Base-by-base conservation (phyloP, 2,888 invertebrate genomes). In the Plagiodera versicolora region DNA sequence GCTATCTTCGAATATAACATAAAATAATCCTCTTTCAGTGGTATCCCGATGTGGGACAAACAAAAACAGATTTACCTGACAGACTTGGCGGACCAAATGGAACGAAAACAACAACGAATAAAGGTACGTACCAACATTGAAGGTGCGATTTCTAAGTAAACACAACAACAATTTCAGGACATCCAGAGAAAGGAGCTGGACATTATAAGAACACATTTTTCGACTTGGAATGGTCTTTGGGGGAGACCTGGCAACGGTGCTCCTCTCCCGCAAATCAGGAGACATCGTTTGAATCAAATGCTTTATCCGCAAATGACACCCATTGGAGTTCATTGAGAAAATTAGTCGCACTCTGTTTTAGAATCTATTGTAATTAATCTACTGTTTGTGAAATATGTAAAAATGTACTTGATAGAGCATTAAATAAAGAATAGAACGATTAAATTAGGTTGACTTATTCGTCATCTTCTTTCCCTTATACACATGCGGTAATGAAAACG, bases 181-280 rank as follows among this genome's bases (percentile, higher is more conserved):
- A 82, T 82, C 58, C 84, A 84, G 39, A 82, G 80, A 9, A 80
- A 83, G 63, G 91, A 91, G 39, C 83, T 85, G 30, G 88, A 89
- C 75, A 85, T 85, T 68, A 86, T 86, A 59, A 83, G 84, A 53
- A 83, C 83, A 65, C 92, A 93, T 76, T 90, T 91, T 77, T 85
- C 85, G 67, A 90, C 91, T 1, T 91, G 91, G 87, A 86, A 87
- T 51, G 84, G 86, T 9, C 83, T 90, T 70, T 93, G 92, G 92
- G 92, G 92, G 20, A 84, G 89, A 49, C 92, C 92, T 0, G 92
- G 92, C 0, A 89, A 90, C 72, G 86, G 86, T 9, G 89, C 80
- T 1, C 80, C 79, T 5, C 60, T 74, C 47, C 71, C 76, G 4
- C 72, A 68, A 14, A 66, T 72, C 44, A 76, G 75, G 59, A 79